phyloP scores from a whole-genome alignment of 2,888 invertebrate genomes.

The Phragmatobia fuliginosa region DNA sequence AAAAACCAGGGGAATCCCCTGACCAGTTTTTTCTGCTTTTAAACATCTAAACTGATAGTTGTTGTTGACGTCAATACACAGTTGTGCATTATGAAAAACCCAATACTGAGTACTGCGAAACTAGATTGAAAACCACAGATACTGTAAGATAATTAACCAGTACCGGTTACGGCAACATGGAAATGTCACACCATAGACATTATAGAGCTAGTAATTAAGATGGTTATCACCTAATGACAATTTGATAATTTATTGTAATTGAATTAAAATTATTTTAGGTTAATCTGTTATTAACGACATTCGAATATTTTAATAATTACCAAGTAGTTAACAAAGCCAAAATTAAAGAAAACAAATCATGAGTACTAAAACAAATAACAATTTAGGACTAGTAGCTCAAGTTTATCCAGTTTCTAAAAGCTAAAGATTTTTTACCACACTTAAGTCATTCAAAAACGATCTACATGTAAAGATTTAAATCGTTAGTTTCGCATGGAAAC shows the following conservation, averaged over 20 bases:
- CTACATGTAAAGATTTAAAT: neutral
- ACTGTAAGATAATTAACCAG: neutral
- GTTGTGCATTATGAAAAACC: neutral
- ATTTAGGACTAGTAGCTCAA: neutral
- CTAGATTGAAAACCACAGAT: neutral
- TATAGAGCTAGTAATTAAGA: neutral
- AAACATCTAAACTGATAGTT: neutral
- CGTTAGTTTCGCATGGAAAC: neutral
- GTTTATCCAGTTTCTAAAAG: neutral
- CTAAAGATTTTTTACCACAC: neutral
- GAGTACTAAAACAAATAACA: neutral
- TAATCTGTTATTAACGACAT: neutral
- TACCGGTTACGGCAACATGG: neutral
- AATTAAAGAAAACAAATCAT: neutral
- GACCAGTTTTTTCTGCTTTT: neutral
- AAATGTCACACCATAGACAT: neutral
- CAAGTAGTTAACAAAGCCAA: neutral
- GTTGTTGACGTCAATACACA: neutral
- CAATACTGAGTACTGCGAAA: neutral
- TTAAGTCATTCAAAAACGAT: neutral
- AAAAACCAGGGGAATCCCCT: neutral
- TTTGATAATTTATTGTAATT: neutral
- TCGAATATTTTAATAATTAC: conserved; percentile 11
- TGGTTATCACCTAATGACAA: no score
- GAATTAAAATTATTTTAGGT: neutral